Evolutionary conservation across 2,113 vertebrate genomes (phyloP).

Genomic region (Microcebus lehilahytsara): DNA sequence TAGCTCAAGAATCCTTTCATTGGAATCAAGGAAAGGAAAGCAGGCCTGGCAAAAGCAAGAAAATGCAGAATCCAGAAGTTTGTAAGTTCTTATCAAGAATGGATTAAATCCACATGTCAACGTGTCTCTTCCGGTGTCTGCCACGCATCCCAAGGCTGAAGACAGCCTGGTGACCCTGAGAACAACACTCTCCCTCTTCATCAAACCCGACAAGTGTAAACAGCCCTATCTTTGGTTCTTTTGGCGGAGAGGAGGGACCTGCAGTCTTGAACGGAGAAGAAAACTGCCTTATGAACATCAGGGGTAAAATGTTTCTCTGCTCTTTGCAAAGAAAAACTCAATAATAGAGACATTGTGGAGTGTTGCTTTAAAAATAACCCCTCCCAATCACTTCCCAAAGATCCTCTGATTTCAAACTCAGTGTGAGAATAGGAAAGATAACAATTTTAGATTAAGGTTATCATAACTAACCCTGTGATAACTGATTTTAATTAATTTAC

Average conservation of each 20-base stretch:
- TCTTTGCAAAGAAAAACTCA: background rate
- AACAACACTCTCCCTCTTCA: background rate
- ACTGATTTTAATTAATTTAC: background rate
- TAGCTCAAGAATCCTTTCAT: background rate
- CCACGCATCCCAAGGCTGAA: background rate
- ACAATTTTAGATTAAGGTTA: constrained; percentile 2
- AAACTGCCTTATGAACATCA: background rate
- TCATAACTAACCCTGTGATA: constrained; percentile 11
- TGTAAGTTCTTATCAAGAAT: background rate
- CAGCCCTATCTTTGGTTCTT: background rate
- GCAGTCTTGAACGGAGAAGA: background rate
- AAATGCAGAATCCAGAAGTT: background rate
- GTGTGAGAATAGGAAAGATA: background rate
- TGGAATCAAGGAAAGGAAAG: background rate
- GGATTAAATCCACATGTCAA: background rate
- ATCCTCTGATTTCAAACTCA: background rate
- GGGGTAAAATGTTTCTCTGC: background rate
- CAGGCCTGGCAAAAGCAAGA: background rate
- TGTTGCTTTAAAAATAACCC: background rate
- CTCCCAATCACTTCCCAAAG: background rate
- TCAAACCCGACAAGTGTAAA: background rate
- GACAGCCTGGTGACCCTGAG: background rate
- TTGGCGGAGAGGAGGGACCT: background rate
- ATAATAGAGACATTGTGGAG: background rate
- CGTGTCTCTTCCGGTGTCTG: background rate